phyloP scores from a whole-genome alignment of 2,797 vertebrate species.

The Pelochelys cantorii region DNA sequence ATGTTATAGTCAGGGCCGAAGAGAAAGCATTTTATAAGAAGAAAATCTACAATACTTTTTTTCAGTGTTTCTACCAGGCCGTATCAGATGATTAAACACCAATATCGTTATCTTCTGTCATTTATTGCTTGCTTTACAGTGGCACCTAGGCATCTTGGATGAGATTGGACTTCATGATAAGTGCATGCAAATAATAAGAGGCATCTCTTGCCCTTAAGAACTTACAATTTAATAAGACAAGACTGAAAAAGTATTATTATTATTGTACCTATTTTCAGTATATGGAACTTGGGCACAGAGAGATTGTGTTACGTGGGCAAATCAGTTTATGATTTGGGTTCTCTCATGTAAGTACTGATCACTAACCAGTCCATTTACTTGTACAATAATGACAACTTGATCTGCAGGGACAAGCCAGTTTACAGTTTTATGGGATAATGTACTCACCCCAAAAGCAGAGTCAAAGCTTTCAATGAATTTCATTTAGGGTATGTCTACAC shows the following conservation, averaged over 20 bases:
- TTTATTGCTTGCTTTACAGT: background rate
- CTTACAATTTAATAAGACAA: background rate
- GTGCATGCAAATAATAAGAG: background rate
- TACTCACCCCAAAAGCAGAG: background rate
- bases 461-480: fast-evolving
- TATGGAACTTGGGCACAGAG: fast-evolving
- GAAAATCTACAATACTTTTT: background rate
- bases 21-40: background rate
- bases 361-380: background rate
- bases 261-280: fast-evolving
- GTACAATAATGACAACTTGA: fast-evolving
- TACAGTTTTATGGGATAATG: background rate
- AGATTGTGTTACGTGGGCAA: background rate
- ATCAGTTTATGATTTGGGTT: background rate
- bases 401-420: background rate
- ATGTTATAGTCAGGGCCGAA: background rate
- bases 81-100: constrained; percentile 32
- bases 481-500: too few relatives aligned
- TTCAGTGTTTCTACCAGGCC: background rate
- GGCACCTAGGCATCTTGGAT: constrained; percentile 4
- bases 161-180: background rate
- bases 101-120: background rate
- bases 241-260: background rate
- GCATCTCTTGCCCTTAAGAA: background rate
- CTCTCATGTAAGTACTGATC: background rate